Conservation (phyloP, 2,888 invertebrate species). For the Eilema griseolum region DNA sequence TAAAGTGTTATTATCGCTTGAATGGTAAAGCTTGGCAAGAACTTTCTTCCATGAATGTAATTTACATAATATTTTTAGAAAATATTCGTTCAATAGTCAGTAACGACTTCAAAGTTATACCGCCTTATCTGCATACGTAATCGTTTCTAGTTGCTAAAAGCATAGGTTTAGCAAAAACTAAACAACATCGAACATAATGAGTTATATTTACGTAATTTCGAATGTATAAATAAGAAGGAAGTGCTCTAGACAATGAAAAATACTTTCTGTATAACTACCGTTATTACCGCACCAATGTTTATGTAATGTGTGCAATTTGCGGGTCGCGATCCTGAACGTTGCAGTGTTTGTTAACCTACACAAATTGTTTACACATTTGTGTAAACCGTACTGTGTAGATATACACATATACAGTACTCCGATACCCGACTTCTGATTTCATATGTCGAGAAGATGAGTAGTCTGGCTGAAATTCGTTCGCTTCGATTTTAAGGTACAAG, state of each 20-base stretch:
- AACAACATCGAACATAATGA: conserved; percentile 36
- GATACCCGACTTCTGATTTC: not conserved
- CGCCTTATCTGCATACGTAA: conserved; percentile 31
- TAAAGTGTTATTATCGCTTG: not conserved
- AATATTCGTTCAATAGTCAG: conserved; percentile 13
- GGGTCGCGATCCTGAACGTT: conserved; percentile 29
- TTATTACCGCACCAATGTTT: conserved; percentile 63
- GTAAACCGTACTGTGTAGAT: not conserved
- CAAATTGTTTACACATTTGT: not conserved
- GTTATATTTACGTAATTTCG: conserved; percentile 66
- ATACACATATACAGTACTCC: not conserved
- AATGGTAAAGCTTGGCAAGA: not conserved
- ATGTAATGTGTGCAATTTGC: conserved; percentile 64
- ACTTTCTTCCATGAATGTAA: too few species aligned
- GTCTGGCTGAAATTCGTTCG: not conserved
- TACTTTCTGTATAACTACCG: conserved; percentile 72
- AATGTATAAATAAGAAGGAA: conserved; percentile 73
- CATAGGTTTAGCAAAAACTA: conserved; percentile 23
- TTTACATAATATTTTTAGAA: not conserved
- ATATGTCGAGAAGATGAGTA: not conserved
- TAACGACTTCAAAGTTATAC: conserved; percentile 19
- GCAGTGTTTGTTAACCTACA: conserved; percentile 5
- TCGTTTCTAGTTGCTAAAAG: conserved; percentile 26
- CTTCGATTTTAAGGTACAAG: not conserved
- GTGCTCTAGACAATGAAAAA: conserved; percentile 85